phyloP scores from a whole-genome alignment of 2,797 vertebrate species.

The Poecilia gillii region DNA sequence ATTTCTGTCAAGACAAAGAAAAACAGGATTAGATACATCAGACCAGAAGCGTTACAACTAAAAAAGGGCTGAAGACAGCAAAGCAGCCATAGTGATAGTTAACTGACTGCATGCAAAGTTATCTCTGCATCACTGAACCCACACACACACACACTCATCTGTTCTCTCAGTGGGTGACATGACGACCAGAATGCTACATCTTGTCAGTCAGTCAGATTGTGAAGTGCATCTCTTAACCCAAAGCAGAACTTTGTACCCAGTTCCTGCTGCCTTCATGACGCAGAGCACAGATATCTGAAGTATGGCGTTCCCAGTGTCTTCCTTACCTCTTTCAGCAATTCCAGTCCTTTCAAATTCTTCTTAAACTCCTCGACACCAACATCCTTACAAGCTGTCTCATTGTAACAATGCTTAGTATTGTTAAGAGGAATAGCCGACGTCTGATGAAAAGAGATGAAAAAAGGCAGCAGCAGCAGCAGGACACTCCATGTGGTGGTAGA shows the following conservation, averaged over 20 bases:
- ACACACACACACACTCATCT: constrained; percentile 1
- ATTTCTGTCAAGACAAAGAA: constrained; percentile 32
- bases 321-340: accelerated
- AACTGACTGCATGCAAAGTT: not conserved
- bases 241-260: not conserved
- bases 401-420: accelerated
- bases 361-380: accelerated
- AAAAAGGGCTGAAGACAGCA: not conserved
- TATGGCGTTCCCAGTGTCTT: not conserved
- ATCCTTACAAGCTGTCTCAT: accelerated
- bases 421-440: not conserved
- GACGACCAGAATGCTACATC: not conserved
- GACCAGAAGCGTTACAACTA: not conserved
- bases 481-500: constrained; percentile 9
- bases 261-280: not conserved
- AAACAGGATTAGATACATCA: constrained; percentile 1
- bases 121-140: constrained; percentile 2
- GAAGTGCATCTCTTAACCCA: not conserved
- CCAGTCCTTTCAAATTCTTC: accelerated
- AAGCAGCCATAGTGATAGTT: not conserved
- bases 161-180: not conserved
- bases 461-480: constrained; percentile 33
- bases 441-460: constrained; percentile 7
- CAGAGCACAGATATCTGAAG: not conserved
- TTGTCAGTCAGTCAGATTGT: not conserved